Base-by-base conservation (phyloP, 2,797 vertebrate species). In the Lepilemur ruficaudatus region DNA sequence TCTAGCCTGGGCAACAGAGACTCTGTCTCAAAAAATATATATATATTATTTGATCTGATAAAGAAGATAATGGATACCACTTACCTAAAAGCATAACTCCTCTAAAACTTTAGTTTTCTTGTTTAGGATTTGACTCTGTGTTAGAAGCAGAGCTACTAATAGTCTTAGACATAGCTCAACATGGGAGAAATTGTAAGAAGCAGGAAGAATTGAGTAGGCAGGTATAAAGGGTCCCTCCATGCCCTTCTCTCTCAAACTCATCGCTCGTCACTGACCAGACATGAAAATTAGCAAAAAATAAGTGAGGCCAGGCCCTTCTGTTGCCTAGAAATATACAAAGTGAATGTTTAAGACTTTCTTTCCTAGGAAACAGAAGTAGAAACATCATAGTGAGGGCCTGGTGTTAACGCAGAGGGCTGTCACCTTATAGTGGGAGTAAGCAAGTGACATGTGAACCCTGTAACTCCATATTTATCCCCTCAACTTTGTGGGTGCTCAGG, bases 321-420 rank as follows among this genome's bases (percentile, higher is more conserved):
- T 73, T 92, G 46, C 89, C 70, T 52, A 61, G 65, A 93, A 84
- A 81, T 89, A 52, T 30, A 46, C 70, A 35, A 63, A 92, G 75
- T 76, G 69, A 80, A 70, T 73, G 52, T 41, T 94, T 81, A 81
- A 63, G n/a, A 55, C 43, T 93, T 82, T 89, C 15, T 96, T 67
- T 90, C 81, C 93, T 79, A 59, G 79, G 86, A 84, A 91, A 38
- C 86, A 72, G 50, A 61, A 89, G 23, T 72, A 55, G 57, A 80
- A 88, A n/a, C 32, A 12, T 76, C 63, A 8, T 15, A 55, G 87
- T 20, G 25, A 80, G 81, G 75, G 46, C 89, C 69, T 76, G 46
- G 28, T 52, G 25, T 93, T 81, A 57, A 57, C 89, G 48, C 73
- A 79, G 32, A 79, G 32, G 41, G 25, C 41, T 93, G 17, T 73